These are phyloP conservation scores for Epirrhoe alternata DNA, from an alignment of 2,888 invertebrate genomes.

Conservation along the genomic window DNA sequence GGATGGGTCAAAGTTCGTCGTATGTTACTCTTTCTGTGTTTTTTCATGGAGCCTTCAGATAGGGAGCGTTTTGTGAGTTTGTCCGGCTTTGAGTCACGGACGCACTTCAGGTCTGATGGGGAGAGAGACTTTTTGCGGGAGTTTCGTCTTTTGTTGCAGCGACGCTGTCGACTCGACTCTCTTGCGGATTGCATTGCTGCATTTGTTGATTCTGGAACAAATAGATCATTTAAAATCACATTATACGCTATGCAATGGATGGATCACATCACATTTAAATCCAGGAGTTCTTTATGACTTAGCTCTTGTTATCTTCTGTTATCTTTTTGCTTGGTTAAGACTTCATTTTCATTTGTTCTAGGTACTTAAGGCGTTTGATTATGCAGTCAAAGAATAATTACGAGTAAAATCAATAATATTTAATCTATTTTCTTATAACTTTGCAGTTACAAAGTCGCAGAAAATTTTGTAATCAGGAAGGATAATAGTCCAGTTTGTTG, in stretches of 20 bases:
- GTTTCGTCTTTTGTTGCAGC: constrained; percentile 78
- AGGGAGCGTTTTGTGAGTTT: constrained; percentile 74
- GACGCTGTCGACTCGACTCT: constrained; percentile 78
- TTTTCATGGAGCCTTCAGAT: constrained; percentile 80
- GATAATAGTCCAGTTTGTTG: constrained; percentile 20
- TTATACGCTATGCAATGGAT: neutral
- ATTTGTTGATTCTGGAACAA: constrained; percentile 72
- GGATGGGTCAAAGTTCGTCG: constrained; percentile 81
- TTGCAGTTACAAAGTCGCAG: constrained; percentile 5
- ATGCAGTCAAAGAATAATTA: too few relatives aligned
- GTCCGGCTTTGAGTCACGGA: constrained; percentile 69
- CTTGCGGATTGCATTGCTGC: constrained; percentile 78
- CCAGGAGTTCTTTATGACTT: too few relatives aligned
- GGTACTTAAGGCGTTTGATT: neutral
- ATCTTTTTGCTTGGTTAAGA: too few relatives aligned
- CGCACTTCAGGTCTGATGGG: constrained; percentile 76
- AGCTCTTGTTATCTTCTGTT: too few relatives aligned
- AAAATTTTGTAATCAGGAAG: constrained; percentile 35
- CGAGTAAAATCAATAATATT: too few relatives aligned
- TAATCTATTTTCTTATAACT: neutral
- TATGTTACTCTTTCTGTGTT: constrained; percentile 80
- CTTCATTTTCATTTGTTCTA: too few relatives aligned
- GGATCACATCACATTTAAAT: too few relatives aligned
- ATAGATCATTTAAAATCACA: constrained; percentile 22
- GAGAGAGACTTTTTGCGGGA: constrained; percentile 82